Base-by-base conservation (phyloP, 2,888 invertebrate species). In the Tetrapedia diversipes region DNA sequence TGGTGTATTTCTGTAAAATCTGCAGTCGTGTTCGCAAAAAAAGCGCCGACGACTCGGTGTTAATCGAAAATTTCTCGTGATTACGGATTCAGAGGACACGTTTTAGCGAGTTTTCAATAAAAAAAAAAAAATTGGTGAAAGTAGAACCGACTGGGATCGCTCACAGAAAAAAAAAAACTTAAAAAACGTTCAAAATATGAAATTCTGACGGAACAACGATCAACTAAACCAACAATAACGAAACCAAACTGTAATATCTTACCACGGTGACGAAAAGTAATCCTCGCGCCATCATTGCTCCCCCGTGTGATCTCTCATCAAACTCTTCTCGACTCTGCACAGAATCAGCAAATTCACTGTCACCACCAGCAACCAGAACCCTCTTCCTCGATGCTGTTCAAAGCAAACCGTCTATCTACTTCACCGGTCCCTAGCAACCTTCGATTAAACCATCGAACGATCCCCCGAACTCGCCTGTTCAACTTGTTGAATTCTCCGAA, bases 191-290 rank as follows among this genome's bases (percentile, higher is more conserved):
- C 51, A n/a, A 32, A 32, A 10, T n/a, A 32, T 10, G 1, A 0
- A 14, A n/a, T 10, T 32, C 11, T 14, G n/a, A 51, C 10, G n/a
- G n/a, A 32, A 51, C n/a, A 32, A 14, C 10, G 6, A 32, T 53
- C 11, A 6, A 29, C 19, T 1, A 56, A 3, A 37, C 7, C 8
- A 32, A 16, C 0, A 34, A 10, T n/a, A n/a, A 61, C 6, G 6
- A 2, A 27, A n/a, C 34, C 1, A 34, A 37, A 29, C 43, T 19
- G 4, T 0, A 39, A 19, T 39, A 60, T 49, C 77, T 84, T 69
- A 83, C 83, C 84, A 81, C 63, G 10, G 81, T 16, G 37, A 74
- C n/a, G 19, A 77, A 45, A 29, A 70, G 56, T 32, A 77, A 68
- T 56, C 65, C 47, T 56, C 77, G 53, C 49, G 73, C 53, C 77